Percentiles rank a stretch among this genome's conserved stretches.
Evolutionary conservation across 2,113 vertebrate genomes (phyloP).

Genomic region (Oophaga pumilio): DNA sequence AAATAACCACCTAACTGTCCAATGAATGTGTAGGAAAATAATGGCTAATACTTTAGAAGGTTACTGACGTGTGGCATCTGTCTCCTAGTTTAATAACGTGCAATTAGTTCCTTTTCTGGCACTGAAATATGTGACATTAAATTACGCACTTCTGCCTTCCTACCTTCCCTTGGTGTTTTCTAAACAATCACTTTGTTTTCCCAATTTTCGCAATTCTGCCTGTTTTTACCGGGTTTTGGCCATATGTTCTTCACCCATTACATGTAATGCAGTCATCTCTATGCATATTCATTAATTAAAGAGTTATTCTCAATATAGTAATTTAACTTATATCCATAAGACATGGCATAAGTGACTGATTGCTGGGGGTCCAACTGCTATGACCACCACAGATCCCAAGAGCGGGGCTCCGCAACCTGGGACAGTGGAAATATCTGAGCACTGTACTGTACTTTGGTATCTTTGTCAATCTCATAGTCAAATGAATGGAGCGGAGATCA

Average conservation of each 20-base stretch:
- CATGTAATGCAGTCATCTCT: no score
- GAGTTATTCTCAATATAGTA: no score
- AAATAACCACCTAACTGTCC: conserved; percentile 36
- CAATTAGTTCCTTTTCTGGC: conserved; percentile 9
- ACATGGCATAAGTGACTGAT: no score
- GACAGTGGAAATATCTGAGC: no score
- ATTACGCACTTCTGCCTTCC: not conserved
- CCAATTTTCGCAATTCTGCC: not conserved
- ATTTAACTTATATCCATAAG: no score
- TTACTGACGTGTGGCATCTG: not conserved
- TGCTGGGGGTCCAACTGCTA: no score
- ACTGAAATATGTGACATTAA: not conserved
- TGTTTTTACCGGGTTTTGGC: not conserved
- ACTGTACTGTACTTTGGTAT: no score
- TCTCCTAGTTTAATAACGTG: not conserved
- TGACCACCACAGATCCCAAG: no score
- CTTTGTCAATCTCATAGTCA: no score
- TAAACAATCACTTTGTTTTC: not conserved
- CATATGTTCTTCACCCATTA: not conserved
- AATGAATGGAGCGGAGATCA: no score
- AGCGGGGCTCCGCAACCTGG: no score
- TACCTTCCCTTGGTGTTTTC: not conserved
- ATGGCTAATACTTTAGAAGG: not conserved
- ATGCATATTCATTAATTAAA: no score
- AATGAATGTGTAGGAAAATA: conserved; percentile 29